Evolutionary conservation across 1,140 invertebrate genomes (phyloP).

Genomic region (Plutomurus gul): DNA sequence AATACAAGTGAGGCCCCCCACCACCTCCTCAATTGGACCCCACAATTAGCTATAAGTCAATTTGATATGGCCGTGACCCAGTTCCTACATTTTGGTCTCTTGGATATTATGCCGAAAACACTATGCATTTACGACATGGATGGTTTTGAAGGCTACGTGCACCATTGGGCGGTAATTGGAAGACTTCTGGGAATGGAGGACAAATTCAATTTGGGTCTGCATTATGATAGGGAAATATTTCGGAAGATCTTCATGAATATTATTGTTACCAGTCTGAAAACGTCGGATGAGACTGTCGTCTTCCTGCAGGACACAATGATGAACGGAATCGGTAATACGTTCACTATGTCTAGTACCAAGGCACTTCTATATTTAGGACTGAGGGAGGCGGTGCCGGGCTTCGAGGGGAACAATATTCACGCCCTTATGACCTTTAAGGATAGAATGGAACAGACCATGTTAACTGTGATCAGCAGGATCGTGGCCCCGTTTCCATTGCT

Average conservation of each 20-base stretch:
- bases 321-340: neutral
- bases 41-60: slow-evolving; percentile 43
- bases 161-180: slow-evolving; percentile 46
- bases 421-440: slow-evolving; percentile 8
- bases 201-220: slow-evolving; percentile 45
- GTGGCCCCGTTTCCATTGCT: too few relatives aligned
- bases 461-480: too few relatives aligned
- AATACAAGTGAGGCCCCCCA: slow-evolving; percentile 34
- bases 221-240: slow-evolving; percentile 37
- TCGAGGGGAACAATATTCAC: slow-evolving; percentile 18
- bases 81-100: slow-evolving; percentile 44
- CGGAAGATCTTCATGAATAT: slow-evolving; percentile 34
- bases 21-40: slow-evolving; percentile 41
- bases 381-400: neutral
- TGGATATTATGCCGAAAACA: slow-evolving; percentile 31
- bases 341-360: slow-evolving; percentile 10
- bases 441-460: too few relatives aligned
- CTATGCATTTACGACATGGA: slow-evolving; percentile 34
- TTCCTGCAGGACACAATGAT: slow-evolving; percentile 29
- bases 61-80: slow-evolving; percentile 51
- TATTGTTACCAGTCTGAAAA: slow-evolving; percentile 43
- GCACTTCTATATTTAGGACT: slow-evolving; percentile 1
- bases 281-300: slow-evolving; percentile 30
- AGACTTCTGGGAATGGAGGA: slow-evolving; percentile 46
- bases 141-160: slow-evolving; percentile 42